These are phyloP conservation scores for Cynodonichthys magdalenae DNA, from an alignment of 2,797 vertebrate genomes.

Conservation along the genomic window DNA sequence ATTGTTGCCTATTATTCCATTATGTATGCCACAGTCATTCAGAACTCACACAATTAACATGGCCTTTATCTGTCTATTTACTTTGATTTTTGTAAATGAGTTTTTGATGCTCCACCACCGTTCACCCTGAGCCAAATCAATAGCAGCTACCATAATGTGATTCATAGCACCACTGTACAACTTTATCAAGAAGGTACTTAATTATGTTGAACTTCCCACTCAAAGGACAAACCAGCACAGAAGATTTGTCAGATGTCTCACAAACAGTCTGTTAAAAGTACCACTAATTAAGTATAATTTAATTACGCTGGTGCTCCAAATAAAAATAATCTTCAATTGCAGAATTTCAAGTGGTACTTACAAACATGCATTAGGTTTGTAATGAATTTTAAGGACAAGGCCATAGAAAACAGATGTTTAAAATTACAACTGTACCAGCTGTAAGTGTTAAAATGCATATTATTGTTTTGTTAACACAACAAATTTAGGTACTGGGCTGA, in stretches of 20 bases:
- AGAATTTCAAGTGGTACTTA: slow-evolving; percentile 18
- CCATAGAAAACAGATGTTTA: not conserved
- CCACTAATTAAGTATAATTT: slow-evolving; percentile 41
- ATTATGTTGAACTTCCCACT: slow-evolving; percentile 45
- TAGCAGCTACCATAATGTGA: slow-evolving; percentile 53
- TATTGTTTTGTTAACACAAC: not conserved
- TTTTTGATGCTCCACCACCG: slow-evolving; percentile 51
- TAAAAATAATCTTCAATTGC: slow-evolving; percentile 17
- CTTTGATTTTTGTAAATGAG: slow-evolving; percentile 62
- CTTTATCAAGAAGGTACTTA: slow-evolving; percentile 54
- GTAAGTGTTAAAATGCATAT: not conserved
- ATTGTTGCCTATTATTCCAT: slow-evolving; percentile 47
- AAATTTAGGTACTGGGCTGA: not conserved
- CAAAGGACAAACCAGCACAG: slow-evolving; percentile 33
- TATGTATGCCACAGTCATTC: slow-evolving; percentile 59
- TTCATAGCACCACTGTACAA: slow-evolving; percentile 46
- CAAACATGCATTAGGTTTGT: slow-evolving; percentile 15
- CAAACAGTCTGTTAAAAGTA: slow-evolving; percentile 32
- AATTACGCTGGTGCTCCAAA: slow-evolving; percentile 29
- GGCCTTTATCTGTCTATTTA: slow-evolving; percentile 59
- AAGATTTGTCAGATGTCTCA: slow-evolving; percentile 43
- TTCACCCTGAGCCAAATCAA: slow-evolving; percentile 60
- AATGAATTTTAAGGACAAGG: slow-evolving; percentile 21
- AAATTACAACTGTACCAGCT: not conserved
- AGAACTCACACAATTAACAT: slow-evolving; percentile 54